A percentile compares a stretch with the other conserved stretches of the same genome.
phyloP scores from a whole-genome alignment of 2,888 invertebrate genomes.

The Pollenia amentaria region DNA sequence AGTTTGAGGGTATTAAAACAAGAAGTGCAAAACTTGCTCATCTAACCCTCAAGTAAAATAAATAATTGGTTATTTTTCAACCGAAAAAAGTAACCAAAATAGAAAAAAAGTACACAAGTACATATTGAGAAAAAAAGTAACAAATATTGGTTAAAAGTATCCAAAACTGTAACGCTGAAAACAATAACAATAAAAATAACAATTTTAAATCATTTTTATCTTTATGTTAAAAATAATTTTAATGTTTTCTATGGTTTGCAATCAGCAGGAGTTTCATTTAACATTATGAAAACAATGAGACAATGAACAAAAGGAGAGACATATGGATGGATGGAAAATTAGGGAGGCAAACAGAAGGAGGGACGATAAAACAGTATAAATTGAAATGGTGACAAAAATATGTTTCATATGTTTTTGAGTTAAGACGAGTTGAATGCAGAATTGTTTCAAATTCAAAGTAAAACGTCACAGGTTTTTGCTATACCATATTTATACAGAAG shows the following conservation, averaged over 20 bases:
- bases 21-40: too few relatives aligned
- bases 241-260: slow-evolving; percentile 45
- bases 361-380: not conserved
- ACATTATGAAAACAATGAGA: not conserved
- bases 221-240: slow-evolving; percentile 38
- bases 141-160: too few relatives aligned
- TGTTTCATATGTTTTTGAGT: slow-evolving; percentile 6
- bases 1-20: too few relatives aligned
- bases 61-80: too few relatives aligned
- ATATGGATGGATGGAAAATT: not conserved
- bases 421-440: slow-evolving; percentile 31
- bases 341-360: not conserved
- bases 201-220: slow-evolving; percentile 8
- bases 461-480: not conserved
- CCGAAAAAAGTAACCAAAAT: too few relatives aligned
- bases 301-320: not conserved
- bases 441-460: slow-evolving; percentile 1
- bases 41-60: too few relatives aligned
- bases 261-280: not conserved
- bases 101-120: too few relatives aligned
- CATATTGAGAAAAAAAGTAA: too few relatives aligned
- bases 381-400: slow-evolving; percentile 44
- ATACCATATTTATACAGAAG: slow-evolving; percentile 14
- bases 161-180: too few relatives aligned
- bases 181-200: slow-evolving; percentile 45